Evolutionary conservation across 2,888 invertebrate genomes (phyloP).

Genomic region (Petrophora chlorosata): DNA sequence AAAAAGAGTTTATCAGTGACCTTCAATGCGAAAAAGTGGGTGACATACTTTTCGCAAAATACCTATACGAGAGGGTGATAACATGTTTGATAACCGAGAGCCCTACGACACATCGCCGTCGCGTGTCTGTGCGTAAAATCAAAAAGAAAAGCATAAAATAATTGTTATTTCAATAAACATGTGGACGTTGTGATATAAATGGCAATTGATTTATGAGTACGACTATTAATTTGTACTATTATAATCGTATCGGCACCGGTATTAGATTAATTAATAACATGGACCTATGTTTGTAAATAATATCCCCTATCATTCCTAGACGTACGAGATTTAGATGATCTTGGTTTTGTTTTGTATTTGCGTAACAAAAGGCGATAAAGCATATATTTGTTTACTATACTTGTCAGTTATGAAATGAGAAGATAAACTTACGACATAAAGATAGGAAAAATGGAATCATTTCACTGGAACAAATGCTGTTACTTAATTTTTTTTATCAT

Average conservation of each 20-base stretch:
- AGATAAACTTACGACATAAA: too few relatives aligned
- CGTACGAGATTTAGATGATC: too few relatives aligned
- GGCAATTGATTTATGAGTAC: too few relatives aligned
- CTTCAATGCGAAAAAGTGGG: constrained; percentile 77
- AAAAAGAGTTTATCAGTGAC: constrained; percentile 63
- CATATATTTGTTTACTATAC: neutral
- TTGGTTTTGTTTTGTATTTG: neutral
- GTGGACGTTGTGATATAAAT: neutral
- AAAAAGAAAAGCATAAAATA: too few relatives aligned
- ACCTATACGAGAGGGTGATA: constrained; percentile 56
- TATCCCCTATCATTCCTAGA: too few relatives aligned
- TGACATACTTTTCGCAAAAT: constrained; percentile 64
- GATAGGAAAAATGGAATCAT: too few relatives aligned
- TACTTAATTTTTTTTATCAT: too few relatives aligned
- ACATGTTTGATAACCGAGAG: constrained; percentile 51
- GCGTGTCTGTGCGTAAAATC: constrained; percentile 34
- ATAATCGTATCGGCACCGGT: too few relatives aligned
- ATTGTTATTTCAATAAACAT: neutral
- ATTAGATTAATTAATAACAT: too few relatives aligned
- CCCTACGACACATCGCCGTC: constrained; percentile 43
- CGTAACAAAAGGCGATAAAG: neutral
- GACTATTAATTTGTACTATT: too few relatives aligned
- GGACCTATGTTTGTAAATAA: too few relatives aligned
- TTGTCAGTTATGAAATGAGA: neutral
- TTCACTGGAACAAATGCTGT: too few relatives aligned